phyloP scores from a whole-genome alignment of 2,888 invertebrate species.

The Eucriotettix oculatus region DNA sequence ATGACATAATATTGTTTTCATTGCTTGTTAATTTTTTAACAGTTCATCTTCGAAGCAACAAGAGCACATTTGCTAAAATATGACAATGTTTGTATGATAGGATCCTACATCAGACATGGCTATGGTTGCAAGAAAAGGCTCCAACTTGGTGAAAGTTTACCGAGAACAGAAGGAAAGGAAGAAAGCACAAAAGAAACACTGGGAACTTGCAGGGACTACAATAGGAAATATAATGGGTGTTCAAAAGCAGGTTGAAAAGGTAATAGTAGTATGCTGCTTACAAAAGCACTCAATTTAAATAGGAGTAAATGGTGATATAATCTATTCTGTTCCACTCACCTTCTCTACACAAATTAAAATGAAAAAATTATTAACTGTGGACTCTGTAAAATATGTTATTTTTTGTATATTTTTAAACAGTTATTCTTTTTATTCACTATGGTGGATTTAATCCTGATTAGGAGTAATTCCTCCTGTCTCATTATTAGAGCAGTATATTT shows the following conservation, averaged over 20 bases:
- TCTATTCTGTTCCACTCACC: not conserved
- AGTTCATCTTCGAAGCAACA: too few relatives aligned
- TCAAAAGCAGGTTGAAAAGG: slow-evolving; percentile 49
- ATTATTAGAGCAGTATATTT: too few relatives aligned
- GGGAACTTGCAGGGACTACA: slow-evolving; percentile 94
- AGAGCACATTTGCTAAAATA: too few relatives aligned
- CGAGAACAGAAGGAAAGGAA: slow-evolving; percentile 93
- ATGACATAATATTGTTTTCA: too few relatives aligned
- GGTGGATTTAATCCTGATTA: too few relatives aligned
- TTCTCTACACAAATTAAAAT: not conserved
- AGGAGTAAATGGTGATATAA: not conserved
- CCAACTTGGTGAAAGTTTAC: slow-evolving; percentile 71
- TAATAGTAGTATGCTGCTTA: slow-evolving; percentile 8
- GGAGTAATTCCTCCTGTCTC: too few relatives aligned
- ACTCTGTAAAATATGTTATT: too few relatives aligned
- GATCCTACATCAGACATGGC: slow-evolving; percentile 99
- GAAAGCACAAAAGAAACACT: slow-evolving; percentile 95
- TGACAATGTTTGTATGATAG: slow-evolving; percentile 15
- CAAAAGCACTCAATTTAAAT: not conserved
- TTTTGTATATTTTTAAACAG: too few relatives aligned
- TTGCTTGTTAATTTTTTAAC: too few relatives aligned
- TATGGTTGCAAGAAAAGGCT: slow-evolving; percentile 84
- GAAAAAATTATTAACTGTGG: too few relatives aligned
- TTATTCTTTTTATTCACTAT: too few relatives aligned
- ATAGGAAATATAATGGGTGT: slow-evolving; percentile 96